These are phyloP conservation scores for Bombylius major DNA, from an alignment of 2,888 invertebrate genomes.

Conservation along the genomic window DNA sequence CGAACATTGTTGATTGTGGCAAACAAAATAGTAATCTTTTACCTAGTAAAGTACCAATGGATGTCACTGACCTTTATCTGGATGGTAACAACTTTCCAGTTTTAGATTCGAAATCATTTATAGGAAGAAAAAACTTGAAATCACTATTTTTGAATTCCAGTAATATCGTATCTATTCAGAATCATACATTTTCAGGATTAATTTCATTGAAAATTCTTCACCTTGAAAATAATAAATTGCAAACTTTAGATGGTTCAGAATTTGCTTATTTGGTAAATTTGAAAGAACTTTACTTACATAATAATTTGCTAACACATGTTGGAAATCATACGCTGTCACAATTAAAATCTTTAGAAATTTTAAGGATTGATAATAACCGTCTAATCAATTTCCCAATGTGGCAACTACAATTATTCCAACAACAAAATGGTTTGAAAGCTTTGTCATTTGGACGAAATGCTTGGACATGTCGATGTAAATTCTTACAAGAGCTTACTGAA, in stretches of 20 bases:
- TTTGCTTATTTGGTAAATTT: constrained; percentile 69
- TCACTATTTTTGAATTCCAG: constrained; percentile 77
- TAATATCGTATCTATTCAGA: constrained; percentile 71
- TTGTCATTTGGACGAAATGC: constrained; percentile 70
- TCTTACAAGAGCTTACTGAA: constrained; percentile 68
- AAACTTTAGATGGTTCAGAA: constrained; percentile 67
- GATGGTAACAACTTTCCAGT: constrained; percentile 81
- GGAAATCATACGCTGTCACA: constrained; percentile 68
- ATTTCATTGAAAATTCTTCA: constrained; percentile 67
- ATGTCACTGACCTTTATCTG: constrained; percentile 83
- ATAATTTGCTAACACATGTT: constrained; percentile 67
- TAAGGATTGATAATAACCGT: constrained; percentile 74
- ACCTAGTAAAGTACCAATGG: constrained; percentile 82
- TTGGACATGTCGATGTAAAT: constrained; percentile 86
- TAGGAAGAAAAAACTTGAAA: constrained; percentile 79
- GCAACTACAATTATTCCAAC: constrained; percentile 46
- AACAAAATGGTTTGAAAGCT: constrained; percentile 50
- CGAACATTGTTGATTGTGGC: constrained; percentile 85
- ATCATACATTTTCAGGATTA: constrained; percentile 79
- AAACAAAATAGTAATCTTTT: constrained; percentile 36
- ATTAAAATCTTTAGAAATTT: constrained; percentile 61
- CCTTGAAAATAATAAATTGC: constrained; percentile 72
- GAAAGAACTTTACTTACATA: constrained; percentile 72
- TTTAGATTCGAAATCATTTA: constrained; percentile 76
- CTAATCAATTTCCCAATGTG: constrained; percentile 68